These are phyloP conservation scores for Eulimnadia texana DNA, from an alignment of 1,140 invertebrate genomes.

Conservation along the genomic window DNA sequence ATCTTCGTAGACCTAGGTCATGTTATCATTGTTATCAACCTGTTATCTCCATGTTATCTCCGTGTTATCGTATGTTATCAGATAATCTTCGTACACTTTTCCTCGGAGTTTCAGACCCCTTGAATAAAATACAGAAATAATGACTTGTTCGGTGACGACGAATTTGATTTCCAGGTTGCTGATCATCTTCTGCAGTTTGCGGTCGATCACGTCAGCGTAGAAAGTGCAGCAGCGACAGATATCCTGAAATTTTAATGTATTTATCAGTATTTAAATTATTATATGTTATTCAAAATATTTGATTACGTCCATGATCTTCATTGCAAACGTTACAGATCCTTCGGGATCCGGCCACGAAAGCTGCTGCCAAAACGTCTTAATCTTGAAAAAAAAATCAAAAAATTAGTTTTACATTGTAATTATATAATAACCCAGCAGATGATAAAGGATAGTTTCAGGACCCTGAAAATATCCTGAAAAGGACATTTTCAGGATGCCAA, in stretches of 20 bases:
- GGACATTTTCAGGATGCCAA: too few relatives aligned
- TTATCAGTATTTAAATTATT: too few relatives aligned
- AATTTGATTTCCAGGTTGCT: background rate
- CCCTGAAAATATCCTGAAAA: too few relatives aligned
- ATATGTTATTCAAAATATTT: too few relatives aligned
- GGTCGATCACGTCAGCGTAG: background rate
- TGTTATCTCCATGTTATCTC: too few relatives aligned
- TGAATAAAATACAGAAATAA: background rate
- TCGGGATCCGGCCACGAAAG: slow-evolving; percentile 78
- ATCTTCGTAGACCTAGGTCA: too few relatives aligned
- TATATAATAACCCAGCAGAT: too few relatives aligned
- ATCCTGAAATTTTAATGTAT: background rate
- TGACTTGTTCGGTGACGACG: background rate
- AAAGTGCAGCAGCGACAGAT: background rate
- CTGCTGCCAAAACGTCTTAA: slow-evolving; percentile 87
- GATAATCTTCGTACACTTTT: too few relatives aligned
- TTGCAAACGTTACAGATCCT: slow-evolving; percentile 71
- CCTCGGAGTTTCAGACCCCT: too few relatives aligned
- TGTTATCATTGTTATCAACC: too few relatives aligned
- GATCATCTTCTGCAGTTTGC: background rate
- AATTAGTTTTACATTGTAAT: background rate
- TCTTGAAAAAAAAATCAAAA: slow-evolving; percentile 35
- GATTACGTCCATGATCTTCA: slow-evolving; percentile 75
- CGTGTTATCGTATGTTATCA: too few relatives aligned
- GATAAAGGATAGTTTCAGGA: too few relatives aligned